phyloP scores from a whole-genome alignment of 2,797 vertebrate species.

The Sebastes glaucus region DNA sequence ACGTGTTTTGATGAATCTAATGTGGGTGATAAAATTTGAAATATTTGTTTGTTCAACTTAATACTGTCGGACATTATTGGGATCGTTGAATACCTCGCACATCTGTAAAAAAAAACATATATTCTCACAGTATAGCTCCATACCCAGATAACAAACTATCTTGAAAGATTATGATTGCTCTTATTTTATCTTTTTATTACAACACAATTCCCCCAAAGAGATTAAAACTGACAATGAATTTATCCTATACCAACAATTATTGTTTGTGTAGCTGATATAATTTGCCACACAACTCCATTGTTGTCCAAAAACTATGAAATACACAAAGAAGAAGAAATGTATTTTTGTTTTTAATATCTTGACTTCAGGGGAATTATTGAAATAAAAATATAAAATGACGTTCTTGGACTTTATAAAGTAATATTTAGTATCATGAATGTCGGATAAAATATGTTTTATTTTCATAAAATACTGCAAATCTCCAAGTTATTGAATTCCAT shows the following conservation, averaged over 20 bases:
- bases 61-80: accelerated
- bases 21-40: not conserved
- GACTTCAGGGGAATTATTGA: not conserved
- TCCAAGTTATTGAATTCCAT: slow-evolving; percentile 20
- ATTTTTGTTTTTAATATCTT: not conserved
- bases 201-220: not conserved
- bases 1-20: not conserved
- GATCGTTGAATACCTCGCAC: not conserved
- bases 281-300: not conserved
- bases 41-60: not conserved
- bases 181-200: not conserved
- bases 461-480: slow-evolving; percentile 10
- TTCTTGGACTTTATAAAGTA: not conserved
- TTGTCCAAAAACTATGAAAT: not conserved
- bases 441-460: not conserved
- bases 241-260: not conserved
- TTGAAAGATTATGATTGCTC: not conserved
- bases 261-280: not conserved
- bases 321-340: not conserved
- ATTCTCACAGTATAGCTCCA: not conserved
- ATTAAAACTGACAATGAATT: not conserved
- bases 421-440: not conserved
- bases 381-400: not conserved
- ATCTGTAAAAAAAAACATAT: not conserved
- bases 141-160: not conserved